Evolutionary conservation across 2,797 vertebrate genomes (phyloP), one percentile per base, ranked within the genome.

Genomic region (Sebastes minor): DNA sequence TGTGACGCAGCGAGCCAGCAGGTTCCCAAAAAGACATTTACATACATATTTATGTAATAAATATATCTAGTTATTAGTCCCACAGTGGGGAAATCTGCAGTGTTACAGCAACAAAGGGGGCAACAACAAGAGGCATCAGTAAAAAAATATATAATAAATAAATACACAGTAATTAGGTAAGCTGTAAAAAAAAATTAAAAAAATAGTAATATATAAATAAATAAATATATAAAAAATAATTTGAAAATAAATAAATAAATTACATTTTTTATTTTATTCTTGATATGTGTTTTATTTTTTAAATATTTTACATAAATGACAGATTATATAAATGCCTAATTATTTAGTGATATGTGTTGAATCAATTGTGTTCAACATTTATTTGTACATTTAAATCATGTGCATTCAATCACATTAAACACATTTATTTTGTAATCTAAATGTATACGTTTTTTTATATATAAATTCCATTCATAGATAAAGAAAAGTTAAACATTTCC

Each of bases 11-110:
- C 2, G 28, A 73, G 59, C 56, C 59, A 20, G 27, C 70, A 70
- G 61, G 76, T 59, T 80, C 83, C 28, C 42, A 23, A 64, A 53
- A 23, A 71, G 2, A 71, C 68, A 52, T 60, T 60, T 20, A 60
- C 10, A 53, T 0, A 22, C 2, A 25, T 6, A 20, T 13, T 14
- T 32, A 23, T n/a, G 5, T 67, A 23, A 60, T 28, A 7, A 64
- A 71, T 60, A 23, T 33, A 5, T 16, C 9, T 46, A 46, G 1
- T 46, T 46, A 46, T 46, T 46, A 18, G 42, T 46, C 14, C 42
- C 16, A 46, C 42, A 18, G 42, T 6, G 1, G 42, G 42, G 42
- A 18, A 46, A 8, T 46, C 6, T 18, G 16, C 42, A 46, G 42
- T 18, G 16, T 46, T 46, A 46, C 16, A 46, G 42, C 42, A 46